Evolutionary conservation across 2,888 invertebrate species (phyloP).

Genomic region (Pelosia muscerda): DNA sequence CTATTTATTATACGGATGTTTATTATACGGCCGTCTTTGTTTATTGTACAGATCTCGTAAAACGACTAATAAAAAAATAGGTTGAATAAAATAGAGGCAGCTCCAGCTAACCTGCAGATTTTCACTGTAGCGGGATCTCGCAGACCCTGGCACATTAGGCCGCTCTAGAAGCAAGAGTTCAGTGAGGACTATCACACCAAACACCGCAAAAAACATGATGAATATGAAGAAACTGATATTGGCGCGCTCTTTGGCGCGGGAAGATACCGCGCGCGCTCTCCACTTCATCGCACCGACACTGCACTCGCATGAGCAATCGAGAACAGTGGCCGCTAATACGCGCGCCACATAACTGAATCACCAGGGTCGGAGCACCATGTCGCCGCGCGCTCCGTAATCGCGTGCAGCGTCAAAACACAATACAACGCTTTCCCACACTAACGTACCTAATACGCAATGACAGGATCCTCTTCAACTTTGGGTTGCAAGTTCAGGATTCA

Average conservation of each 20-base stretch:
- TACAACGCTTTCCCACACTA: constrained; percentile 62
- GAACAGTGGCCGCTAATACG: constrained; percentile 60
- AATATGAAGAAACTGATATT: constrained; percentile 96
- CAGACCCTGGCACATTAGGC: constrained; percentile 84
- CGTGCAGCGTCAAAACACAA: constrained; percentile 64
- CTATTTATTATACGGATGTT: neutral
- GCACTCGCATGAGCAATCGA: constrained; percentile 68
- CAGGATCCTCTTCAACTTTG: constrained; percentile 51
- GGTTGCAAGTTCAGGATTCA: constrained; percentile 57
- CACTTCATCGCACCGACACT: constrained; percentile 78
- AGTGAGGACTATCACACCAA: constrained; percentile 94
- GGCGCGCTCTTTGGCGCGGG: constrained; percentile 91
- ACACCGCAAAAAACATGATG: constrained; percentile 95
- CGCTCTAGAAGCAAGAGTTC: constrained; percentile 90
- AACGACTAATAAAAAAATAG: neutral
- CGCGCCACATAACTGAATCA: constrained; percentile 69
- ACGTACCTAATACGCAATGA: constrained; percentile 55
- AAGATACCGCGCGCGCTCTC: constrained; percentile 80
- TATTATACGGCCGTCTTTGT: neutral
- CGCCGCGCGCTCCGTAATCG: constrained; percentile 54
- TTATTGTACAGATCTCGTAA: neutral
- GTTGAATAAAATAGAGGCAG: constrained; percentile 17
- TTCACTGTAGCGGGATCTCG: constrained; percentile 89
- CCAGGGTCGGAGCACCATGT: constrained; percentile 63
- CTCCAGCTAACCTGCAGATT: constrained; percentile 88